phyloP scores from a whole-genome alignment of 2,797 vertebrate genomes.

The Ctenochaetus hawaiiensis region DNA sequence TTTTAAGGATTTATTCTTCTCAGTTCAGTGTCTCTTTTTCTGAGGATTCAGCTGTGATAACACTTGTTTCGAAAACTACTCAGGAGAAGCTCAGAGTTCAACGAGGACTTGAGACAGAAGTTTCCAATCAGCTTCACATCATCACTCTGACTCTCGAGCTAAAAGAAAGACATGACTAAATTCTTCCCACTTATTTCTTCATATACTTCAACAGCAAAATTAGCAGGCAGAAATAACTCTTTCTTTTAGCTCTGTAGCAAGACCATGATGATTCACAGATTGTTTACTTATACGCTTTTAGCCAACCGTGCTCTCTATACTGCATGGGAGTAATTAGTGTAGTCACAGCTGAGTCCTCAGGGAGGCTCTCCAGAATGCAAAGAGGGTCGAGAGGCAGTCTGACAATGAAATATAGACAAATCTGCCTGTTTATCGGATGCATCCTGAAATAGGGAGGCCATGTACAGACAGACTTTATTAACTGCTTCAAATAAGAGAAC shows the following conservation, averaged over 20 bases:
- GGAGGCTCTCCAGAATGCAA: slow-evolving; percentile 53
- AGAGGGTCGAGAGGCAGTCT: slow-evolving; percentile 40
- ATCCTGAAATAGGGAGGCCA: slow-evolving; percentile 23
- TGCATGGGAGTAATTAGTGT: slow-evolving; percentile 70
- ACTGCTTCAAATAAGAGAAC: slow-evolving; percentile 28
- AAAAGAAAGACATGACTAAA: slow-evolving; percentile 46
- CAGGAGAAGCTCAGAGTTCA: slow-evolving; percentile 35
- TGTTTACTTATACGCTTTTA: slow-evolving; percentile 69
- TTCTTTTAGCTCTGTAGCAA: slow-evolving; percentile 41
- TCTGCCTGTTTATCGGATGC: slow-evolving; percentile 46
- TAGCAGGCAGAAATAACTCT: slow-evolving; percentile 44
- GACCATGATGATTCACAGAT: slow-evolving; percentile 60
- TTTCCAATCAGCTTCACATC: slow-evolving; percentile 34
- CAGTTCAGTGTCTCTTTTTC: slow-evolving; percentile 20
- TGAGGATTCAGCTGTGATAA: slow-evolving; percentile 63
- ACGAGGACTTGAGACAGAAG: slow-evolving; percentile 36
- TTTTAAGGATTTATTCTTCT: slow-evolving; percentile 50
- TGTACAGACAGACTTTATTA: slow-evolving; percentile 27
- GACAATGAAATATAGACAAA: slow-evolving; percentile 53
- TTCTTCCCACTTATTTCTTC: slow-evolving; percentile 36
- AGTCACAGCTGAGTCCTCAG: slow-evolving; percentile 68
- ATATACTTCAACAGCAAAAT: slow-evolving; percentile 50
- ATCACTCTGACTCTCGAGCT: slow-evolving; percentile 27
- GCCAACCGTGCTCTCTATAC: slow-evolving; percentile 54
- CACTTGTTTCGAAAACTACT: slow-evolving; percentile 42